Conservation (phyloP, 2,888 invertebrate genomes). For the Colletes collaris region DNA sequence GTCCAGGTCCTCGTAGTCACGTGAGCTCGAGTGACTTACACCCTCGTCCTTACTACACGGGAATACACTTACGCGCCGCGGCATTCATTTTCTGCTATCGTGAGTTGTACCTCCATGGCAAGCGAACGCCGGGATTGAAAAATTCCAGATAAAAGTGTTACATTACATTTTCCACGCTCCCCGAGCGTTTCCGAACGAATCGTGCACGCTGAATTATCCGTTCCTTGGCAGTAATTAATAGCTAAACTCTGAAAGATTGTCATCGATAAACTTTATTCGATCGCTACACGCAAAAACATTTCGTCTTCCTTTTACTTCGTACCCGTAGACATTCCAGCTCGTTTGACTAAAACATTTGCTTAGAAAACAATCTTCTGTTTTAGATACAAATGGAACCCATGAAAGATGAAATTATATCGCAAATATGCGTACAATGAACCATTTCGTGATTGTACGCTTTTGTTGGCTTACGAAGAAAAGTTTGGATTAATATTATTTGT, state of each 20-base stretch:
- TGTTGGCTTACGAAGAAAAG: conserved; percentile 1
- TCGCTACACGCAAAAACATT: too few species aligned
- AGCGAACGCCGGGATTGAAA: conserved; percentile 73
- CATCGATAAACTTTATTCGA: neutral
- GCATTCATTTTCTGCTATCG: conserved; percentile 80
- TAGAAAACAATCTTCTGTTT: too few species aligned
- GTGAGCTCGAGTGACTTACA: conserved; percentile 77
- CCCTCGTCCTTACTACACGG: conserved; percentile 71
- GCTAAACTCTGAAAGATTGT: neutral
- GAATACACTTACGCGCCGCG: conserved; percentile 77
- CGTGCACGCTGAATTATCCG: neutral
- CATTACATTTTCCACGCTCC: conserved; percentile 49
- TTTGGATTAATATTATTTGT: conserved; percentile 16
- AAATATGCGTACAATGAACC: too few species aligned
- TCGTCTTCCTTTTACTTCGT: neutral
- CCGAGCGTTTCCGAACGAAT: conserved; percentile 1
- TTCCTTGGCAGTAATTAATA: neutral
- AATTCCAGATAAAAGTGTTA: conserved; percentile 74
- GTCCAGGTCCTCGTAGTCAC: conserved; percentile 73
- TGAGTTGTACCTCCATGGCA: conserved; percentile 69
- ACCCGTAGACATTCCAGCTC: too few species aligned
- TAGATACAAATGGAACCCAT: too few species aligned
- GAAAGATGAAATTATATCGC: too few species aligned
- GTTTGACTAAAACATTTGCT: too few species aligned
- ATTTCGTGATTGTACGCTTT: neutral